A percentile compares a stretch with the other conserved stretches of the same genome.
These are phyloP conservation scores for Serrognathus titanus DNA, from an alignment of 2,888 invertebrate species.

Conservation along the genomic window DNA sequence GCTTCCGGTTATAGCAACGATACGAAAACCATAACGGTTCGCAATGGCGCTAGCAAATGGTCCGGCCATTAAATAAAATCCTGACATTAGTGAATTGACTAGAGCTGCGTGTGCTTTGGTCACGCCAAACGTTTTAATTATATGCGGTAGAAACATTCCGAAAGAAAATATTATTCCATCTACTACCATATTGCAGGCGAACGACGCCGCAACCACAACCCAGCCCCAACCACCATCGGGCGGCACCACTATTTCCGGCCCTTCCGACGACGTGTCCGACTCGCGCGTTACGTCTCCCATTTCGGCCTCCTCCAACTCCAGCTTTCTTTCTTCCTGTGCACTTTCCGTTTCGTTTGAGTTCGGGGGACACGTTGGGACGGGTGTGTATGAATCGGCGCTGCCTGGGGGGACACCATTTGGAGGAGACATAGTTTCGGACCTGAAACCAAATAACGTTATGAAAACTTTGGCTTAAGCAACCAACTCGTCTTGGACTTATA, in stretches of 20 bases:
- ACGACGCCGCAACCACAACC: conserved; percentile 82
- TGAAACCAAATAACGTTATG: background rate
- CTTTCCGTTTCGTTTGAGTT: conserved; percentile 10
- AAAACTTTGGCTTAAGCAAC: background rate
- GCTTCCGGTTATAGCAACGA: conserved; percentile 78
- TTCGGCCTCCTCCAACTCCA: background rate
- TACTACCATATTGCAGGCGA: conserved; percentile 86
- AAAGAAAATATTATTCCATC: conserved; percentile 90
- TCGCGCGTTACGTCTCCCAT: conserved; percentile 16
- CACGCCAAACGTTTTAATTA: conserved; percentile 59
- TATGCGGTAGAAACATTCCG: conserved; percentile 65
- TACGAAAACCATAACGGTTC: conserved; percentile 85
- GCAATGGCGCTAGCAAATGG: conserved; percentile 88
- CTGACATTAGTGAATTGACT: conserved; percentile 75
- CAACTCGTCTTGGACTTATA: too few relatives aligned
- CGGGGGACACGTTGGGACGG: conserved; percentile 27
- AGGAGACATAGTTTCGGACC: conserved; percentile 24
- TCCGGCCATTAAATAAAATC: conserved; percentile 49
- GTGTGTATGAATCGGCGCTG: conserved; percentile 29
- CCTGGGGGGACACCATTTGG: conserved; percentile 36
- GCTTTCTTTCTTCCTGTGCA: background rate
- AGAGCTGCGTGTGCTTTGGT: conserved; percentile 54
- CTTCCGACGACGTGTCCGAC: conserved; percentile 26
- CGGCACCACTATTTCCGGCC: conserved; percentile 59
- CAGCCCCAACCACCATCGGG: conserved; percentile 96